A percentile compares a stretch with the other conserved stretches of the same genome.
These are phyloP conservation scores for Lepidothrix coronata DNA, from an alignment of 2,113 vertebrate genomes.

Conservation along the genomic window DNA sequence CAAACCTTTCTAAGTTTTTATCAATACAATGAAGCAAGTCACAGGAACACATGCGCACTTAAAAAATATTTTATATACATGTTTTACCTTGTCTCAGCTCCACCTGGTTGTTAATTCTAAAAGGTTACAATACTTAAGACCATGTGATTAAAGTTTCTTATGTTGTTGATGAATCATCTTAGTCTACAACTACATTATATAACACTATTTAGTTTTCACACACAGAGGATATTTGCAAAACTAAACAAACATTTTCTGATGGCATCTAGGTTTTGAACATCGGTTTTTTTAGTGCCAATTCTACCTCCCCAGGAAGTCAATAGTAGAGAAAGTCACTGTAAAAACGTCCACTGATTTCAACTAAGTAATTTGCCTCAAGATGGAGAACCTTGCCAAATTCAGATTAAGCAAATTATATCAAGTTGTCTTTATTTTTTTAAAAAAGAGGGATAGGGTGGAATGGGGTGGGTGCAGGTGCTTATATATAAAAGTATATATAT, in stretches of 20 bases:
- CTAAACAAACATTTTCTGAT: not conserved
- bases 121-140: constrained; percentile 26
- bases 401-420: not conserved
- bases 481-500: not conserved
- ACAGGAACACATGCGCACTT: constrained; percentile 45
- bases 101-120: constrained; percentile 37
- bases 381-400: not conserved
- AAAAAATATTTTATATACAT: constrained; percentile 39
- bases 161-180: not conserved
- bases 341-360: not conserved
- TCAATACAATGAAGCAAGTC: constrained; percentile 45
- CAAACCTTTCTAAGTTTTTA: constrained; percentile 9
- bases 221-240: not conserved
- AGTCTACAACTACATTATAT: not conserved
- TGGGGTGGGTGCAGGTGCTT: not conserved
- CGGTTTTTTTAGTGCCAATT: not conserved
- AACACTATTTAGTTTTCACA: not conserved
- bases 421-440: not conserved
- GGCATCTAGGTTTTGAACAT: not conserved
- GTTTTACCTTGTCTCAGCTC: not conserved
- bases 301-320: not conserved
- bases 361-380: not conserved
- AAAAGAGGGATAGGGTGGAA: too few species aligned
- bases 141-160: not conserved
- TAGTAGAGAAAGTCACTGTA: not conserved